Evolutionary conservation across 1,140 invertebrate species (phyloP), one percentile per base, ranked within the genome.

Genomic region (Neodiprion lecontei): DNA sequence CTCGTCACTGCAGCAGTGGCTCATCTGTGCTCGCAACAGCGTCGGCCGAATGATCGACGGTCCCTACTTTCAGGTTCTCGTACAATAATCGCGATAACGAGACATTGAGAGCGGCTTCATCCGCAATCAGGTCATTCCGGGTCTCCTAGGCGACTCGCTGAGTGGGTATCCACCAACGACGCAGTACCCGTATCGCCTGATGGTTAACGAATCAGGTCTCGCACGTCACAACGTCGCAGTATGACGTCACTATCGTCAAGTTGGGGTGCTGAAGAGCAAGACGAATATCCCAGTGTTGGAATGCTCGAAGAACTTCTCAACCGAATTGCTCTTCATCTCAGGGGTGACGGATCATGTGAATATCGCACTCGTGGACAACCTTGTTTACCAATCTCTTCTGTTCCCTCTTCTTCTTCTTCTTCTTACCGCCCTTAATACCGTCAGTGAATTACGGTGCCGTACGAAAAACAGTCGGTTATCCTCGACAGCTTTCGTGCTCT

Each of bases 121-220:
- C 71, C 69, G 67, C 73, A 78, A 81, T 81, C 75, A 78, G 74
- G 75, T 79, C 77, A 79, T 79, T 73, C 49, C 67, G 49, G 50
- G 48, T 47, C 66, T 65, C 66, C 67, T 40, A 11, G 47, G 47
- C 23, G 48, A 40, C 47, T 74, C 65, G 47, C 50, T 50, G 48
- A 70, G 50, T 28, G 49, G 23, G 66, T 69, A 69, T 74, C 73
- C 66, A 47, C 70, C 48, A 12, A 47, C 70, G 49, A 28, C 17
- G 68, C 47, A 70, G 50, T 23, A 40, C 28, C 28, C 28, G 28
- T 40, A 7, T 74, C 65, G 66, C 23, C 66, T 49, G 40, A 49
- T 23, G 12, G 9, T 72, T 65, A 28, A 66, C 48, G 40, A 14
- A 48, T 48, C 66, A 17, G 66, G 28, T 21, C 28, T 65, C 12